phyloP scores from a whole-genome alignment of 2,113 vertebrate species.

The Sciurus niger region DNA sequence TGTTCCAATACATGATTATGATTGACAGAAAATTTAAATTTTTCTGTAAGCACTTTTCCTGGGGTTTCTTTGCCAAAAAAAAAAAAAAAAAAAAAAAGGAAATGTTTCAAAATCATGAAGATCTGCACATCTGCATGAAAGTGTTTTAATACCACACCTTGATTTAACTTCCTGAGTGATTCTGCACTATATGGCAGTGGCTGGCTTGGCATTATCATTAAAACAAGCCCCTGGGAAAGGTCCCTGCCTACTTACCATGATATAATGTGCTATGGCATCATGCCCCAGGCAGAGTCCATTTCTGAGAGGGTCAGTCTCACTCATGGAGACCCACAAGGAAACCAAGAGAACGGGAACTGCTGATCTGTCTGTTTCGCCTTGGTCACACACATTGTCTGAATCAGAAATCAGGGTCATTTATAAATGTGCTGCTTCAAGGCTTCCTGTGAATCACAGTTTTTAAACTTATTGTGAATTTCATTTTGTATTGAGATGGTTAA shows the following conservation, averaged over 20 bases:
- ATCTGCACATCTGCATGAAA: neutral
- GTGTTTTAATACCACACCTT: neutral
- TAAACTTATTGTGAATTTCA: conserved; percentile 42
- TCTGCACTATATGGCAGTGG: neutral
- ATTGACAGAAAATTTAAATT: neutral
- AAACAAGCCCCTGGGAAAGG: conserved; percentile 49
- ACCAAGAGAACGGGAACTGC: conserved; percentile 15
- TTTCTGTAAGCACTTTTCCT: neutral
- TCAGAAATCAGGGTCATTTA: conserved; percentile 64
- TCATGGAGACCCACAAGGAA: conserved; percentile 13
- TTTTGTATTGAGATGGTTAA: conserved; percentile 38
- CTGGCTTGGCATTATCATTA: neutral
- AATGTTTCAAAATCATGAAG: conserved; percentile 38
- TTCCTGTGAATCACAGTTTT: conserved; percentile 66
- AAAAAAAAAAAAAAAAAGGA: neutral
- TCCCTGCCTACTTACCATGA: neutral
- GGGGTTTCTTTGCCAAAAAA: neutral
- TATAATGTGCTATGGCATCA: neutral
- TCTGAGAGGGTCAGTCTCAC: conserved; percentile 40
- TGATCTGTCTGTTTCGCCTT: conserved; percentile 53
- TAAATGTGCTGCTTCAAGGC: conserved; percentile 63
- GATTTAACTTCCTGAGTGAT: neutral
- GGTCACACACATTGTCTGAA: conserved; percentile 51
- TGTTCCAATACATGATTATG: neutral
- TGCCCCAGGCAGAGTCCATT: conserved; percentile 47